Percentiles rank a stretch among this genome's conserved stretches.
Evolutionary conservation across 2,797 vertebrate species (phyloP).

Genomic region (Otus scops): DNA sequence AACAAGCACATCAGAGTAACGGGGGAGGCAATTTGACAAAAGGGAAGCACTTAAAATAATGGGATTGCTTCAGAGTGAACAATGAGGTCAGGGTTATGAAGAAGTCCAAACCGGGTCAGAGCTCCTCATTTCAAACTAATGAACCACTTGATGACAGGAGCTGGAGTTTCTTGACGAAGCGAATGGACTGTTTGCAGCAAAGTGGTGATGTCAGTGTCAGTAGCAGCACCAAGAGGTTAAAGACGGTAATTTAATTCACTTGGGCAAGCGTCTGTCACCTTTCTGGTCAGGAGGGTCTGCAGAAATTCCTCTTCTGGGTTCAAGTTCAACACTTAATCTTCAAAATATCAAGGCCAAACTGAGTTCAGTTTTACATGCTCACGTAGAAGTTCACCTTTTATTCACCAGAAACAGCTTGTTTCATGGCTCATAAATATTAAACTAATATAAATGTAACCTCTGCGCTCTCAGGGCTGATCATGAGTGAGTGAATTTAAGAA

Average conservation of each 20-base stretch:
- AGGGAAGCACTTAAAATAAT: conserved; percentile 22
- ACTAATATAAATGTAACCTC: conserved; percentile 56
- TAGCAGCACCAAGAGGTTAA: not conserved
- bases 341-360: conserved; percentile 6
- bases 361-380: conserved; percentile 37
- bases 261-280: not conserved
- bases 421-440: conserved; percentile 67
- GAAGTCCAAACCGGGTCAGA: not conserved
- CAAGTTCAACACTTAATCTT: conserved; percentile 34
- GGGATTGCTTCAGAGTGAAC: not conserved
- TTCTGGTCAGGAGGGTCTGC: not conserved
- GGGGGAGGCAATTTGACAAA: not conserved
- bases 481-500: not conserved
- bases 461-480: not conserved
- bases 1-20: not conserved
- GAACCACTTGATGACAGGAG: conserved; percentile 14
- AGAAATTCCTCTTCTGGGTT: conserved; percentile 7
- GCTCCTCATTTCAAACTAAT: conserved; percentile 38
- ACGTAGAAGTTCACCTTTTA: conserved; percentile 30
- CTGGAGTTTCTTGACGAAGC: not conserved
- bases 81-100: conserved; percentile 2
- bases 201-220: not conserved
- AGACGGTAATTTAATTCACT: conserved; percentile 40
- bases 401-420: conserved; percentile 49
- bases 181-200: not conserved